These are phyloP conservation scores for Malurus alboscapulatus DNA, from an alignment of 2,113 vertebrate species.

Conservation along the genomic window DNA sequence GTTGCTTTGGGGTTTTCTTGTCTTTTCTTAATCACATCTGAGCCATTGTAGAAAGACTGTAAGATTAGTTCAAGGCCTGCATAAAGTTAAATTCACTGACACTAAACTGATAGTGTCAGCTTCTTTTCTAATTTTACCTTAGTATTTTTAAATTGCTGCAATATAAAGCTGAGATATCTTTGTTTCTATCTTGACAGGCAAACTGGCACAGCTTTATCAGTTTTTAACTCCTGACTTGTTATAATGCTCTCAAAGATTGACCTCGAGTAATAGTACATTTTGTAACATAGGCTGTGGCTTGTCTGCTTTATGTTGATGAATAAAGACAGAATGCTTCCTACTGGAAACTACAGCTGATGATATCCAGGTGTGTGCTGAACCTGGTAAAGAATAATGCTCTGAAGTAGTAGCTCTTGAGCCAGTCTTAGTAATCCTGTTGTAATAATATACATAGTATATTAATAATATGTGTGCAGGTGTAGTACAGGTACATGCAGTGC, in stretches of 20 bases:
- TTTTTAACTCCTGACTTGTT: not conserved
- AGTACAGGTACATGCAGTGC: not conserved
- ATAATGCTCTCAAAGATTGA: not conserved
- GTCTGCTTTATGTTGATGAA: constrained; percentile 19
- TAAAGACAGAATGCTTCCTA: constrained; percentile 7
- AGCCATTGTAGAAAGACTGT: not conserved
- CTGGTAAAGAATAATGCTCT: not conserved
- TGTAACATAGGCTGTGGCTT: not conserved
- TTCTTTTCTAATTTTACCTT: not conserved
- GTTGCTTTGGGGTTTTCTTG: not conserved
- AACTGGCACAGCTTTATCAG: not conserved
- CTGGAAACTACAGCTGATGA: not conserved
- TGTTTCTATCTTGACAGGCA: not conserved
- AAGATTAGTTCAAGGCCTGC: not conserved
- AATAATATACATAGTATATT: too few species aligned
- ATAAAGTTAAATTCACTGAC: not conserved
- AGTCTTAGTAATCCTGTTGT: not conserved
- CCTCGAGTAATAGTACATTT: not conserved
- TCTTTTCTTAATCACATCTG: not conserved
- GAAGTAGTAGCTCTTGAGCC: not conserved
- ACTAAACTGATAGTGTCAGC: not conserved
- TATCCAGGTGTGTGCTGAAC: not conserved
- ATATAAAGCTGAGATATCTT: not conserved
- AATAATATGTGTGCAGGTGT: too few species aligned
- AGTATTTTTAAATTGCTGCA: not conserved